These are phyloP conservation scores for Pseudoatta argentina DNA, from an alignment of 1,140 invertebrate species.

Conservation along the genomic window DNA sequence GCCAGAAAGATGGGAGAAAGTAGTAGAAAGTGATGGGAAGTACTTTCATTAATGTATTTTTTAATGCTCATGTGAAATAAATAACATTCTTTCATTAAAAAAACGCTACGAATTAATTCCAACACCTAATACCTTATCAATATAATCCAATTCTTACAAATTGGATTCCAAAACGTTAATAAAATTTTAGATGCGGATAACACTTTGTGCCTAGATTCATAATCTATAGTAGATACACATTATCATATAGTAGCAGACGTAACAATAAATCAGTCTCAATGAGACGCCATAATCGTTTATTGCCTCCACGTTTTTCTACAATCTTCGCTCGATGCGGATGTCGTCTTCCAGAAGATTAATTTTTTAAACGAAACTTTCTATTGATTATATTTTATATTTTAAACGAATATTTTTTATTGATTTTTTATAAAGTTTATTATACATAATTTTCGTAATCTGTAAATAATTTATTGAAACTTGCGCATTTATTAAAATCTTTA, in stretches of 20 bases:
- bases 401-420: not conserved
- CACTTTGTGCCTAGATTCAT: slow-evolving; percentile 36
- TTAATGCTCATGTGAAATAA: too few relatives aligned
- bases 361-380: slow-evolving; percentile 8
- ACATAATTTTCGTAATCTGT: not conserved
- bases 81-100: too few relatives aligned
- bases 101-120: too few relatives aligned
- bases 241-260: slow-evolving; percentile 30
- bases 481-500: slow-evolving; percentile 16
- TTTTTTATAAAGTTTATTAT: not conserved
- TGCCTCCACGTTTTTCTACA: not conserved
- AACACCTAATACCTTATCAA: too few relatives aligned
- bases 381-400: too few relatives aligned
- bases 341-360: slow-evolving; percentile 49
- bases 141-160: not conserved
- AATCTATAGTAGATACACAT: slow-evolving; percentile 1
- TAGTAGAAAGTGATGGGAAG: too few relatives aligned
- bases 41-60: too few relatives aligned
- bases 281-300: slow-evolving; percentile 21
- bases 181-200: slow-evolving; percentile 52
- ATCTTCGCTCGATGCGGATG: slow-evolving; percentile 19
- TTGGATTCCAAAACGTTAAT: slow-evolving; percentile 20
- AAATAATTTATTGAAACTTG: slow-evolving; percentile 15
- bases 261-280: slow-evolving; percentile 58
- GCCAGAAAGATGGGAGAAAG: too few relatives aligned